Conservation (phyloP, 53 echinoderm and acorn worm genomes). For the Temnopleurus reevesii region DNA sequence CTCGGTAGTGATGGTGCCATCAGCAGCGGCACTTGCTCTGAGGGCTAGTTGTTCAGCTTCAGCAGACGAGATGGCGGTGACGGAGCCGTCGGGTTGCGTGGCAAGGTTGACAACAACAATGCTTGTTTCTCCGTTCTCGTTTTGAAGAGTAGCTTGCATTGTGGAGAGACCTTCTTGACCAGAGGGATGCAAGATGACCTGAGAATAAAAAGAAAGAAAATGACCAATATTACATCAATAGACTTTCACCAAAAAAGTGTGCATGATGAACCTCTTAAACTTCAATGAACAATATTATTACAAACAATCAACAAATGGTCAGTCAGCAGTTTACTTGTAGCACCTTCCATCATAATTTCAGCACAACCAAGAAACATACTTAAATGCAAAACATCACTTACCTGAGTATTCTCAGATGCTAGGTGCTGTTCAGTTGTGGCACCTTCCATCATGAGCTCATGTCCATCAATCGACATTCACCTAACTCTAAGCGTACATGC, state of each 20-base stretch:
- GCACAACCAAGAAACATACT: neutral
- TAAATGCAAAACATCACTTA: too few relatives aligned
- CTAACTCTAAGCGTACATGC: too few relatives aligned
- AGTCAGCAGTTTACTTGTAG: conserved; percentile 91
- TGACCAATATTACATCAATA: too few relatives aligned
- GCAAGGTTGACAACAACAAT: conserved; percentile 90
- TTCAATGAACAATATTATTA: too few relatives aligned
- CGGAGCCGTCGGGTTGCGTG: conserved; percentile 64
- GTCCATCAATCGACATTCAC: too few relatives aligned
- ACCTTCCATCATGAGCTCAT: too few relatives aligned
- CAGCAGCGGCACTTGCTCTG: neutral
- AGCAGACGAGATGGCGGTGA: conserved; percentile 36
- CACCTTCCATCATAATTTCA: conserved; percentile 73
- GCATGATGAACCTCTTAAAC: too few relatives aligned
- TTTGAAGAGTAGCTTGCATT: conserved; percentile 89
- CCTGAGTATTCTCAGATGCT: conserved; percentile 86
- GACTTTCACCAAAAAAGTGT: too few relatives aligned
- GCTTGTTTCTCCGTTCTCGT: conserved; percentile 87
- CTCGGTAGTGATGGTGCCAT: neutral
- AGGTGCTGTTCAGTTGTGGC: too few relatives aligned
- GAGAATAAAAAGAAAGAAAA: neutral
- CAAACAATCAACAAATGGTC: too few relatives aligned
- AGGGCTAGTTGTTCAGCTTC: conserved; percentile 41
- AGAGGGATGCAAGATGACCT: conserved; percentile 86
- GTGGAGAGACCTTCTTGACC: conserved; percentile 72